Percentiles rank a stretch among this genome's conserved stretches.
Evolutionary conservation across 37 sponge, comb jelly and placozoan genomes (phyloP).

Genomic region (Chondrilla cf. caribensis): DNA sequence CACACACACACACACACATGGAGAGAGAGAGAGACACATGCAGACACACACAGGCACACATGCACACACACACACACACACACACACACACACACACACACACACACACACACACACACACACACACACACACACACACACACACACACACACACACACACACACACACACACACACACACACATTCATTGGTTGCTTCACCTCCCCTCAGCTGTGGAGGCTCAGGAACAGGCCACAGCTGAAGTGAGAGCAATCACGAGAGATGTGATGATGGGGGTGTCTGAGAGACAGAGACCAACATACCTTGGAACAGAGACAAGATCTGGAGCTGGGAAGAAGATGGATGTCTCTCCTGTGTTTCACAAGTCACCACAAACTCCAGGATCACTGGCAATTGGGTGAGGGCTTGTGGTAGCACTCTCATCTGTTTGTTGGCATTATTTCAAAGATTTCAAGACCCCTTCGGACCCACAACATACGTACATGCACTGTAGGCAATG

Average conservation of each 20-base stretch:
- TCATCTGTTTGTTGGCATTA: too few relatives aligned
- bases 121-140: conserved; percentile 15
- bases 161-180: neutral
- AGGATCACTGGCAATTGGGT: too few relatives aligned
- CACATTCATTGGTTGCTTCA: neutral
- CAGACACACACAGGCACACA: neutral
- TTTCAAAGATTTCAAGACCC: too few relatives aligned
- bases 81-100: conserved; percentile 1
- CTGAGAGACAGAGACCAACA: conserved; percentile 3
- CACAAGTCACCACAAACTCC: too few relatives aligned
- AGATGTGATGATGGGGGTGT: neutral
- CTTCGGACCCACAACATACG: too few relatives aligned
- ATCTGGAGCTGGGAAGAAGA: too few relatives aligned
- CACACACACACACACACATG: neutral
- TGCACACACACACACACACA: neutral
- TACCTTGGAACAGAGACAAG: neutral
- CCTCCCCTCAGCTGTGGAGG: conserved; percentile 26
- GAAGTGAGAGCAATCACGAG: conserved; percentile 20
- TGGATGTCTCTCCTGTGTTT: too few relatives aligned
- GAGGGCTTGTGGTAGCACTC: too few relatives aligned
- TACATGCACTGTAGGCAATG: too few relatives aligned
- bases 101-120: conserved; percentile 1
- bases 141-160: conserved; percentile 2
- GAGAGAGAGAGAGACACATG: too few relatives aligned
- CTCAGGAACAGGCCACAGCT: conserved; percentile 25